Conservation (phyloP, 1,140 invertebrate genomes). For the Daktulosphaira vitifoliae region DNA sequence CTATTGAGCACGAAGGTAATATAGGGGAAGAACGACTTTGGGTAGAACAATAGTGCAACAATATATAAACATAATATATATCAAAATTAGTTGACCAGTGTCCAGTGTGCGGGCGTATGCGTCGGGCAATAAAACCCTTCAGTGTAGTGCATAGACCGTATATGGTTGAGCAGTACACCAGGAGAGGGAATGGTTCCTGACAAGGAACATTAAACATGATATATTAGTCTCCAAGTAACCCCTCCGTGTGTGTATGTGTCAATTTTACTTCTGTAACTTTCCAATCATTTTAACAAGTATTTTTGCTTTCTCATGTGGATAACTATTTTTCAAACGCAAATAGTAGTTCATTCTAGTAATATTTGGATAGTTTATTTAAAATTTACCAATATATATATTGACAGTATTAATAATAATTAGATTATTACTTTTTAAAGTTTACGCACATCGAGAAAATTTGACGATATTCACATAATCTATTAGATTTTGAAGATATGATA, state of each 20-base stretch:
- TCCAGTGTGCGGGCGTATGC: neutral
- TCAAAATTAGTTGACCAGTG: conserved; percentile 32
- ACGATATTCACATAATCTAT: too few species aligned
- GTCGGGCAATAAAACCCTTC: conserved; percentile 27
- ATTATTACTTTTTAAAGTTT: too few species aligned
- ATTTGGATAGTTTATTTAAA: too few species aligned
- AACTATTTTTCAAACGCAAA: too few species aligned
- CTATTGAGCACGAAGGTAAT: conserved; percentile 19
- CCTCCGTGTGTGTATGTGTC: neutral
- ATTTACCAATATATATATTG: too few species aligned
- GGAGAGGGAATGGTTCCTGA: neutral
- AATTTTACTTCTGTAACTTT: too few species aligned
- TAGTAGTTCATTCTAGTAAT: too few species aligned
- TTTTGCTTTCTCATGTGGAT: too few species aligned
- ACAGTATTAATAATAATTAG: too few species aligned
- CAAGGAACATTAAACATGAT: conserved; percentile 32
- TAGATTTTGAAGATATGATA: too few species aligned
- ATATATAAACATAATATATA: conserved; percentile 9
- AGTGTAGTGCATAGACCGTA: neutral
- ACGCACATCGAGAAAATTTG: too few species aligned
- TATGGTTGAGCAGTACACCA: neutral
- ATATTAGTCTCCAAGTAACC: neutral
- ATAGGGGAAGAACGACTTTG: neutral
- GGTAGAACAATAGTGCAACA: conserved; percentile 5
- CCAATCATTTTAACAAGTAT: too few species aligned